These are phyloP conservation scores for Protonibea diacanthus DNA, from an alignment of 2,797 vertebrate species.

Conservation along the genomic window DNA sequence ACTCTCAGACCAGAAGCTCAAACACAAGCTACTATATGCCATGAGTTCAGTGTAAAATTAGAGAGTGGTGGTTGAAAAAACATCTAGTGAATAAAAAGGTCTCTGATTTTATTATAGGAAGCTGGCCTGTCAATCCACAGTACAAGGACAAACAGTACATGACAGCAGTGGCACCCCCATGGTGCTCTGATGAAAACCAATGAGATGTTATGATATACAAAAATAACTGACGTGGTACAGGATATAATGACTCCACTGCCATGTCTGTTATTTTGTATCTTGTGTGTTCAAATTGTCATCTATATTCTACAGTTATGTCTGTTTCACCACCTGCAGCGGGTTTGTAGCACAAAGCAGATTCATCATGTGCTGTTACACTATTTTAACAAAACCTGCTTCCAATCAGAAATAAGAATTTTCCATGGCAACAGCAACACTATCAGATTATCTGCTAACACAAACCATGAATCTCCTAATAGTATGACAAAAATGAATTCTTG, in stretches of 20 bases:
- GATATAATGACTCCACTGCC: neutral
- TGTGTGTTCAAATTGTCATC: neutral
- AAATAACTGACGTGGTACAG: neutral
- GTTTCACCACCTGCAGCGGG: neutral
- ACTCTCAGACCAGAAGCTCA: neutral
- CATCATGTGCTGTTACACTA: neutral
- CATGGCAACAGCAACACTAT: no score
- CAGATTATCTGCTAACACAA: no score
- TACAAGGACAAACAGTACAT: conserved; percentile 17
- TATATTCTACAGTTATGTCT: neutral
- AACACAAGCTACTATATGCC: neutral
- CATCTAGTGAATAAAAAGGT: neutral
- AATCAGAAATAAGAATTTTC: neutral
- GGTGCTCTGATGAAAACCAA: conserved; percentile 6
- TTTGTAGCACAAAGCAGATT: neutral
- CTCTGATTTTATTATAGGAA: conserved; percentile 12
- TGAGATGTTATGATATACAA: conserved; percentile 10
- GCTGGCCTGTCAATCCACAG: neutral
- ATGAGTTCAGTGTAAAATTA: neutral
- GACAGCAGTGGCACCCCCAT: conserved; percentile 10
- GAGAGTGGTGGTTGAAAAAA: conserved; percentile 14
- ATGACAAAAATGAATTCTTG: no score
- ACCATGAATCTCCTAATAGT: neutral
- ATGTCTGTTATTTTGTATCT: neutral
- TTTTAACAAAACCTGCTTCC: neutral